These are phyloP conservation scores for Meiosimyza platycephala DNA, from an alignment of 2,888 invertebrate species.

Conservation along the genomic window DNA sequence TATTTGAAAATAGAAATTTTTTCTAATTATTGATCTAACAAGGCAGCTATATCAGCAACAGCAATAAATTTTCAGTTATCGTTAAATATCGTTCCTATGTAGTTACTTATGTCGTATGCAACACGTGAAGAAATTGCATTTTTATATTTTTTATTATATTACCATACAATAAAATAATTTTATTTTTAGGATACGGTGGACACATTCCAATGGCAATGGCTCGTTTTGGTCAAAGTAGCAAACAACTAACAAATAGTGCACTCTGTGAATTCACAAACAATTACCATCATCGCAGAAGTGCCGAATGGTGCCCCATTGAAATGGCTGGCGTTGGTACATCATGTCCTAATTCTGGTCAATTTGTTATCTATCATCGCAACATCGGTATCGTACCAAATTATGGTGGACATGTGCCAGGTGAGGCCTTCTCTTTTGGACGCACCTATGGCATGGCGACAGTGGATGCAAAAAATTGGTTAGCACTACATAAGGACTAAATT, in stretches of 20 bases:
- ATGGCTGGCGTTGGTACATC: slow-evolving; percentile 54
- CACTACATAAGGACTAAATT: slow-evolving; percentile 60
- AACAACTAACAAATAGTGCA: slow-evolving; percentile 77
- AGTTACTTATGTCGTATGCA: background rate
- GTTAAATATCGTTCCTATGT: background rate
- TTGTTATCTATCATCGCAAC: slow-evolving; percentile 79
- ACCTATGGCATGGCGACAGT: slow-evolving; percentile 80
- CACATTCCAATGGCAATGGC: slow-evolving; percentile 63
- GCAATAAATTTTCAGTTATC: slow-evolving; percentile 13
- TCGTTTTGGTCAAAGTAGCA: slow-evolving; percentile 63
- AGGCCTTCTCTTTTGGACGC: slow-evolving; percentile 78
- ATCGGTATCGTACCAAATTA: slow-evolving; percentile 82
- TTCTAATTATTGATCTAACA: slow-evolving; percentile 22
- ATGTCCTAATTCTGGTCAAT: slow-evolving; percentile 53
- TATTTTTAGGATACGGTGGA: slow-evolving; percentile 56
- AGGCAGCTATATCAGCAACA: background rate
- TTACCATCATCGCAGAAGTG: slow-evolving; percentile 77
- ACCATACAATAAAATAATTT: background rate
- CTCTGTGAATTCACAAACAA: slow-evolving; percentile 81
- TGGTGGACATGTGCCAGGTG: slow-evolving; percentile 82
- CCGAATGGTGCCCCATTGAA: slow-evolving; percentile 77
- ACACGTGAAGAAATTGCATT: background rate
- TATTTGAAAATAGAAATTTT: slow-evolving; percentile 4
- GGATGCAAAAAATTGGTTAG: slow-evolving; percentile 80
- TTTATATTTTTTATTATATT: slow-evolving; percentile 4